A percentile compares a stretch with the other conserved stretches of the same genome.
These are phyloP conservation scores for Euschistus heros DNA, from an alignment of 1,140 invertebrate species.

Conservation along the genomic window DNA sequence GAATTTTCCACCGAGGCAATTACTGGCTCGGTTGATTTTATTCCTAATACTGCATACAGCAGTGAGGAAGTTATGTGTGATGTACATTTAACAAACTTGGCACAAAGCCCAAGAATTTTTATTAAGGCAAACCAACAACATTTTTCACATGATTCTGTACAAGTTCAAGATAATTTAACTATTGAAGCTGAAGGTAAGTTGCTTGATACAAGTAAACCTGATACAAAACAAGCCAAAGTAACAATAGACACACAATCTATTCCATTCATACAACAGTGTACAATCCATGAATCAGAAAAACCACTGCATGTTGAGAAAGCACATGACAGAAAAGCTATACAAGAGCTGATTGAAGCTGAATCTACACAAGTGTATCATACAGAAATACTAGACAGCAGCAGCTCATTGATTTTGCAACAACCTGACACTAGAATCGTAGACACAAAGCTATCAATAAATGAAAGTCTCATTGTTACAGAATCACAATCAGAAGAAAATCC, in stretches of 20 bases:
- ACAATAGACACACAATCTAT: slow-evolving; percentile 25
- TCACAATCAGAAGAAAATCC: slow-evolving; percentile 18
- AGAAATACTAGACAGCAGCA: slow-evolving; percentile 21
- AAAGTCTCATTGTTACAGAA: slow-evolving; percentile 22
- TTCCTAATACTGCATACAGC: slow-evolving; percentile 32
- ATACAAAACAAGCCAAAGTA: slow-evolving; percentile 22
- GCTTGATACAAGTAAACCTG: slow-evolving; percentile 9
- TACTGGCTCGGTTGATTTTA: slow-evolving; percentile 29
- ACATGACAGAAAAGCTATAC: slow-evolving; percentile 18
- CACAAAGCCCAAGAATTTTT: slow-evolving; percentile 20
- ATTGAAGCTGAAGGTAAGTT: slow-evolving; percentile 24
- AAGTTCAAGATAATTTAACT: slow-evolving; percentile 19
- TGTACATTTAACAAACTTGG: slow-evolving; percentile 22
- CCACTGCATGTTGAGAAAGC: slow-evolving; percentile 20
- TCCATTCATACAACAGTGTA: slow-evolving; percentile 20
- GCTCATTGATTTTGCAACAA: not conserved
- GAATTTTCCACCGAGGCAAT: slow-evolving; percentile 33
- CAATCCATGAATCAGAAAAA: slow-evolving; percentile 21
- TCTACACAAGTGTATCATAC: slow-evolving; percentile 21
- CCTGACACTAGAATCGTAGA: slow-evolving; percentile 19
- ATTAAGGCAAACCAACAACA: slow-evolving; percentile 6
- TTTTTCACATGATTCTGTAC: slow-evolving; percentile 16
- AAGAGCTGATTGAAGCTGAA: slow-evolving; percentile 16
- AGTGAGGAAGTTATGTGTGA: slow-evolving; percentile 27
- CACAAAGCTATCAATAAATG: slow-evolving; percentile 15